Evolutionary conservation across 2,888 invertebrate species (phyloP).

Genomic region (Molanna angustata): DNA sequence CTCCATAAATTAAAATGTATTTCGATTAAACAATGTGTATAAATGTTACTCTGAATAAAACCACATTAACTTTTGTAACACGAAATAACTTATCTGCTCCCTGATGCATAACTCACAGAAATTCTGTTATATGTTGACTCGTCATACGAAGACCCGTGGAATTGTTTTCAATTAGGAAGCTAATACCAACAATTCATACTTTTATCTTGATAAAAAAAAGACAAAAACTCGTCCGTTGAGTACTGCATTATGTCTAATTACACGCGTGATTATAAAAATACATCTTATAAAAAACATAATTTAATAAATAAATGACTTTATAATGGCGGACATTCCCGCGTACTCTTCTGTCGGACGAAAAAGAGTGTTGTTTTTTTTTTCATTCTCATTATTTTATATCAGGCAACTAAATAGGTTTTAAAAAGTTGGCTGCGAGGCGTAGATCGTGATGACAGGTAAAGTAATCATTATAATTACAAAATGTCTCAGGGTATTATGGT

Average conservation of each 20-base stretch:
- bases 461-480: constrained; percentile 29
- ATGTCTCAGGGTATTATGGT: constrained; percentile 27
- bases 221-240: no score
- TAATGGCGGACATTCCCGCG: constrained; percentile 12
- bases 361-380: constrained; percentile 11
- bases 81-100: no score
- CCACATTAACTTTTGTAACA: no score
- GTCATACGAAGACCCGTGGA: no score
- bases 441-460: constrained; percentile 27
- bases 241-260: constrained; percentile 7
- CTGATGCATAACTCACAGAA: no score
- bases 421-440: constrained; percentile 14
- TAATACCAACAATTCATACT: no score
- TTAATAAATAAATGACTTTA: constrained; percentile 17
- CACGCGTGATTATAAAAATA: constrained; percentile 7
- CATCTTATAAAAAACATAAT: constrained; percentile 9
- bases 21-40: no score
- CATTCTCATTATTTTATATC: constrained; percentile 21
- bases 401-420: constrained; percentile 24
- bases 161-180: no score
- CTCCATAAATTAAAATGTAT: no score
- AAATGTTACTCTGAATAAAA: no score
- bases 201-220: constrained; percentile 1
- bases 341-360: background rate
- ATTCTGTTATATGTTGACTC: no score